A percentile compares a stretch with the other conserved stretches of the same genome.
Conservation (phyloP, 1,140 invertebrate species). For the Delia radicum region DNA sequence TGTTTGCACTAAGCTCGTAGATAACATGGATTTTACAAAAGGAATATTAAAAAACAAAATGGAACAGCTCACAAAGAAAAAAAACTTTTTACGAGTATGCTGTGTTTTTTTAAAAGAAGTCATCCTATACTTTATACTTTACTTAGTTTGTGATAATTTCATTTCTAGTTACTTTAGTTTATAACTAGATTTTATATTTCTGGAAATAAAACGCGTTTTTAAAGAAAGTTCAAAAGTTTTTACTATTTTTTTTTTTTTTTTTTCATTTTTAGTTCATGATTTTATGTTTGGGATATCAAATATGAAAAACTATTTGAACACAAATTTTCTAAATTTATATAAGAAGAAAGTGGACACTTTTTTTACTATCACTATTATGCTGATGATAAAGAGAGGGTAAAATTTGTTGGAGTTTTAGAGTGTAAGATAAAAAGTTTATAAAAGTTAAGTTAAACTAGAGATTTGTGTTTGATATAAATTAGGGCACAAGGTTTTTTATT, state of each 20-base stretch:
- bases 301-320: neutral
- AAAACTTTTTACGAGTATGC: neutral
- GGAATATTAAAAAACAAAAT: neutral
- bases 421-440: neutral
- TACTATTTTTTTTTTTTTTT: neutral
- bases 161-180: neutral
- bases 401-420: neutral
- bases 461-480: too few species aligned
- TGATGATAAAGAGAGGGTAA: neutral
- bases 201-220: neutral
- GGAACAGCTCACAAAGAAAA: neutral
- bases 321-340: neutral
- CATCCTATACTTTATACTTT: neutral
- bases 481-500: neutral
- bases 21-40: neutral
- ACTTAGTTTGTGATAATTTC: conserved; percentile 4
- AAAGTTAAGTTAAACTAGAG: neutral
- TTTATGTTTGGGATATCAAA: neutral
- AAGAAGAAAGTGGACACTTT: too few species aligned
- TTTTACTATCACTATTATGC: too few species aligned
- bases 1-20: neutral
- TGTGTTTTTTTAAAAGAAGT: neutral
- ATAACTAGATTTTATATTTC: neutral
- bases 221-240: neutral
- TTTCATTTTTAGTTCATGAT: too few species aligned